phyloP scores from a whole-genome alignment of 2,888 invertebrate species.

The Ophonus ardosiacus region DNA sequence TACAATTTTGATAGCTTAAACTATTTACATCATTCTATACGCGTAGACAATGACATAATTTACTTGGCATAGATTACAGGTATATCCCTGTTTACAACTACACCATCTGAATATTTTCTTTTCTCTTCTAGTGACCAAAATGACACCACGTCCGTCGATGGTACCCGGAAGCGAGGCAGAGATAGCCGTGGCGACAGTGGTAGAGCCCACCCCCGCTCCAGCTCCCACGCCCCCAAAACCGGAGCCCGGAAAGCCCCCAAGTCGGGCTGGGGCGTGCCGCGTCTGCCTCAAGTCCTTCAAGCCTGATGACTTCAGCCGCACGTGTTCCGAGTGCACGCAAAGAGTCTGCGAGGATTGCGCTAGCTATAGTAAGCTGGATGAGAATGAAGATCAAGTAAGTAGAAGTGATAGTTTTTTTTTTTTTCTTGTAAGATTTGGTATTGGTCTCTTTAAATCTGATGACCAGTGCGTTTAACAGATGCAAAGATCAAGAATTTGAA shows the following conservation, averaged over 20 bases:
- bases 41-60: too few relatives aligned
- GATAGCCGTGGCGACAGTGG: constrained; percentile 74
- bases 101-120: background rate
- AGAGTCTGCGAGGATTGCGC: constrained; percentile 96
- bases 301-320: constrained; percentile 91
- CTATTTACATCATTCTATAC: too few relatives aligned
- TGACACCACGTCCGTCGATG: constrained; percentile 82
- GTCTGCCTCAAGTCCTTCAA: constrained; percentile 93
- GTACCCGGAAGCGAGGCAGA: constrained; percentile 76
- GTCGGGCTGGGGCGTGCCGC: constrained; percentile 87
- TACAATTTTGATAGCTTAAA: too few relatives aligned
- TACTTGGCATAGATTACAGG: too few relatives aligned
- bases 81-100: background rate
- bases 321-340: constrained; percentile 93
- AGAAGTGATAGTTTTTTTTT: too few relatives aligned
- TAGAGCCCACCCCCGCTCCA: constrained; percentile 72
- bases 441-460: too few relatives aligned
- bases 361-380: constrained; percentile 91
- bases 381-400: constrained; percentile 89
- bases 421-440: too few relatives aligned
- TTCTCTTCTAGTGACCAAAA: constrained; percentile 81
- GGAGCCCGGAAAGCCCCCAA: constrained; percentile 86
- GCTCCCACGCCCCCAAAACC: constrained; percentile 74
- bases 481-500: too few relatives aligned
- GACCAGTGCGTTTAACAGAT: too few relatives aligned